Evolutionary conservation across 2,113 vertebrate genomes (phyloP).

Genomic region (Xenopus borealis): DNA sequence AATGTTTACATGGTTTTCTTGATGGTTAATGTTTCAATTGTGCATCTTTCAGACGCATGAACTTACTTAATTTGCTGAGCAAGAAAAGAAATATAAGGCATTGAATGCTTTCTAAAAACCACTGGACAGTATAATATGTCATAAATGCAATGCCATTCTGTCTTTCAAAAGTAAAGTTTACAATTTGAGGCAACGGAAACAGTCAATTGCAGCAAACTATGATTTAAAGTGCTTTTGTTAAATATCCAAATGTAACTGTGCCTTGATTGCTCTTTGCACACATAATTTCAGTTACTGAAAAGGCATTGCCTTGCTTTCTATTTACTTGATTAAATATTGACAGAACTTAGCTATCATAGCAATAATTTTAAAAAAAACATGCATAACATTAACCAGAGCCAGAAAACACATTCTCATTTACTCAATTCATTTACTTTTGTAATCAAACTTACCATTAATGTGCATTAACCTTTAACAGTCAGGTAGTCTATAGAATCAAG

Average conservation of each 20-base stretch:
- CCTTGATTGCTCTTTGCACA: neutral
- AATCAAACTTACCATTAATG: constrained; percentile 5
- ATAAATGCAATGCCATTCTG: no score
- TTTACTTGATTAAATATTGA: constrained; percentile 44
- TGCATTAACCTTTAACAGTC: constrained; percentile 13
- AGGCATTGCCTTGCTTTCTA: constrained; percentile 15
- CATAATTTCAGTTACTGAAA: constrained; percentile 6
- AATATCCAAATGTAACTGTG: neutral
- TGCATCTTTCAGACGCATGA: no score
- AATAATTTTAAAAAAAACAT: constrained; percentile 23
- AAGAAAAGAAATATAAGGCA: no score
- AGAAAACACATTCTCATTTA: constrained; percentile 1
- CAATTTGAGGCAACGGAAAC: no score
- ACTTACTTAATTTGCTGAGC: no score
- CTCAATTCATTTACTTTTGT: constrained; percentile 5
- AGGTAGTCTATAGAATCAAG: neutral
- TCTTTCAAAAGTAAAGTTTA: no score
- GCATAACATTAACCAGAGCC: constrained; percentile 15
- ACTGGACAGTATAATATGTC: no score
- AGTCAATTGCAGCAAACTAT: neutral
- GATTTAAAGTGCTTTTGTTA: neutral
- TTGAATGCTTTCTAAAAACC: no score
- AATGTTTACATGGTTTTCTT: no score
- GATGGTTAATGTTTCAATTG: no score
- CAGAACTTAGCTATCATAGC: constrained; percentile 21